Percentiles rank a stretch among this genome's conserved stretches.
phyloP scores from a whole-genome alignment of 2,113 vertebrate genomes.

The Pelusios castaneus region DNA sequence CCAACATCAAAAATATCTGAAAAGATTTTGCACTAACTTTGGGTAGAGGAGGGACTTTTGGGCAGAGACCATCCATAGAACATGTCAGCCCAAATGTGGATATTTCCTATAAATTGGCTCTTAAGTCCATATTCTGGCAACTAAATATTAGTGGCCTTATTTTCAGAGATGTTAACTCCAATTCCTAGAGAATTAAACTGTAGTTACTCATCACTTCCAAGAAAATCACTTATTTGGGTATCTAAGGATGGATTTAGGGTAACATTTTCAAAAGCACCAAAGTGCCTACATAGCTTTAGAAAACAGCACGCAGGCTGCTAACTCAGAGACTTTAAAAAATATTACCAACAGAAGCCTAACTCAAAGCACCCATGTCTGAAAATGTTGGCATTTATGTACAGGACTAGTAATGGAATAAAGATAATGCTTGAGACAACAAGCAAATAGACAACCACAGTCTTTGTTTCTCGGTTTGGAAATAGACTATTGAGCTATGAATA shows the following conservation, averaged over 20 bases:
- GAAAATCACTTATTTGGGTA: background rate
- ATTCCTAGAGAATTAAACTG: background rate
- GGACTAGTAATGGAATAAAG: background rate
- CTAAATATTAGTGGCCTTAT: background rate
- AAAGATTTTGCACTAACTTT: background rate
- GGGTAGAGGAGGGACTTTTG: background rate
- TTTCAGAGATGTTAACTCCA: background rate
- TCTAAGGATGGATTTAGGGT: background rate
- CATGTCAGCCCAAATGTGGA: background rate
- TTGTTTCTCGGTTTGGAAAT: background rate
- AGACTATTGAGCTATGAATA: background rate
- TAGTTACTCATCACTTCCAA: rapidly evolving
- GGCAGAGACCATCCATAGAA: rapidly evolving
- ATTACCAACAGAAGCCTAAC: background rate
- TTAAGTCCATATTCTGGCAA: background rate
- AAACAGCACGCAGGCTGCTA: background rate
- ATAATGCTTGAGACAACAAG: background rate
- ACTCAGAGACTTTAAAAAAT: background rate
- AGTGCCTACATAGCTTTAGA: background rate
- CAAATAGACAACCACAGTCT: background rate
- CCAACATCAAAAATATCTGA: rapidly evolving
- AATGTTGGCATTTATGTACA: background rate
- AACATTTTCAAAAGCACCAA: background rate
- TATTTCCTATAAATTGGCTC: background rate
- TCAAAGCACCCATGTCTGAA: background rate